Base-by-base conservation (phyloP, 2,888 invertebrate species). In the Hypomecis punctinalis region DNA sequence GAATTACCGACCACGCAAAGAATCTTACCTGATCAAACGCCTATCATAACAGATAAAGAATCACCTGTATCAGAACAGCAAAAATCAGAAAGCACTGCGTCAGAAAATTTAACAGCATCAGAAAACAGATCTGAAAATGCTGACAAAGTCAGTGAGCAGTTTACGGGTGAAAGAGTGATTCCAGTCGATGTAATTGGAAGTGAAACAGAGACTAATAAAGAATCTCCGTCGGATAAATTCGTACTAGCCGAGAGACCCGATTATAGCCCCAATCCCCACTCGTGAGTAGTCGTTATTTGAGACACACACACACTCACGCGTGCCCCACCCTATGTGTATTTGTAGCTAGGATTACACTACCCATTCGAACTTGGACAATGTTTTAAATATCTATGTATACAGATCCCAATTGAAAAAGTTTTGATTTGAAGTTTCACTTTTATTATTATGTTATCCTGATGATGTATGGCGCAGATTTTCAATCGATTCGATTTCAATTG, bases 201-300 rank as follows among this genome's bases (percentile, higher is more conserved):
- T 56, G 70, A 68, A 56, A 55, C 61, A 40, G 54, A 65, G 47
- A 36, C 52, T 33, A 68, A 64, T 13, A 72, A 67, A 13, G 76
- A 67, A 23, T 72, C 67, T 8, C 58, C 55, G 56, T 61, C 55
- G 57, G 83, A 85, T 8, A 76, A 62, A 69, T 84, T 87, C 75
- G 88, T 90, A 65, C 74, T 67, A 70, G 93, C 91, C 36, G 76
- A 82, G 74, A 82, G 77, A 66, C 89, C 90, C 46, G 92, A 93
- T 73, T 79, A 81, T 74, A 91, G 87, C 82, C 91, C 90, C 76
- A 89, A 93, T 70, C 91, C 90, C 69, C 92, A 92, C 84, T 91
- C 93, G 93, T 93, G 93, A 93, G 93, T 93, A 93, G 79, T 75
- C 78, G 79, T 80, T 78, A 57, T 63, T 68, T 75, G 74, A 76